Evolutionary conservation across 2,113 vertebrate genomes (phyloP), one percentile per base, ranked within the genome.

Genomic region (Clarias batrachus): DNA sequence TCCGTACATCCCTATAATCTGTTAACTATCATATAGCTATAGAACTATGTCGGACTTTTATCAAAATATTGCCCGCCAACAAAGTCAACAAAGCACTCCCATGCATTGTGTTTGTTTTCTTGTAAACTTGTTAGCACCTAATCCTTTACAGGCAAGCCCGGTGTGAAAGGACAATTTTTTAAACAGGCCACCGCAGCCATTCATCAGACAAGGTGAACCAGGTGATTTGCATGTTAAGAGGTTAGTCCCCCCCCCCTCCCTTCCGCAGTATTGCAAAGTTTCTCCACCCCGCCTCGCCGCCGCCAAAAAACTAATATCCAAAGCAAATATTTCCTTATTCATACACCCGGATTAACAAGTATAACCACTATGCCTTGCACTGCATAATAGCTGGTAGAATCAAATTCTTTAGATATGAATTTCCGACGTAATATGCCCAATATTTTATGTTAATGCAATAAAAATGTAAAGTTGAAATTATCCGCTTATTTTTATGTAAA

Each of bases 401-500:
- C 93, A 93, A 95, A 97, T 93, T 86, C 14, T 93, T 94, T 90
- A 86, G 84, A 92, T 95, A 95, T 94, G 94, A 95, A 92, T 94
- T 93, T 92, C 81, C 93, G 94, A 93, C 91, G 92, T 91, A 27
- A 70, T 91, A 90, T 68, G 92, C 88, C 92, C 95, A 96, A 95
- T 94, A 95, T 91, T 94, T 93, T 88, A 94, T 89, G 96, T 94
- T 95, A 95, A 96, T 96, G 93, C 94, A 96, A 96, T 95, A 96
- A 96, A 97, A 97, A 96, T 92, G 93, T 93, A 95, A 93, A 94
- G 96, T 95, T 95, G 92, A 93, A 96, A 95, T 96, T 92, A 96
- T 90, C 94, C 90, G 92, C 92, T 93, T 93, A 92, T 95, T 95
- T 96, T 95, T 93, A 94, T 93, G 92, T 94, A 93, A 95, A 95